Evolutionary conservation across 2,113 vertebrate genomes (phyloP).

Genomic region (Copsychus sechellarum): DNA sequence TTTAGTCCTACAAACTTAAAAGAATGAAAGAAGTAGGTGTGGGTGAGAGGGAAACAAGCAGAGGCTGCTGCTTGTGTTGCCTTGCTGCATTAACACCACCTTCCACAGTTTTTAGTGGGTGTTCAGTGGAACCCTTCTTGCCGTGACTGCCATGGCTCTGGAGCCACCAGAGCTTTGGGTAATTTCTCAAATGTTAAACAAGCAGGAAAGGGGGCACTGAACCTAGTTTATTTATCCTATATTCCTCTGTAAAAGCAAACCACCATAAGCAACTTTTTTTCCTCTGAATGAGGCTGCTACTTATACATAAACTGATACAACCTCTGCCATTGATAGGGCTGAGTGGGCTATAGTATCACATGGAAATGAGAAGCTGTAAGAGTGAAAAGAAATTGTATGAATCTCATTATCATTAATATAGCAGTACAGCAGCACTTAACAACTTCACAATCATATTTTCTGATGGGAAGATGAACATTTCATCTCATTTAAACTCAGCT

Average conservation of each 20-base stretch:
- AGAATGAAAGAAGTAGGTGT: neutral
- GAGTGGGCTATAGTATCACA: neutral
- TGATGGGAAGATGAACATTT: neutral
- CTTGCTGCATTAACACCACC: neutral
- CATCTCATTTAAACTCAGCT: neutral
- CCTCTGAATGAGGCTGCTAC: neutral
- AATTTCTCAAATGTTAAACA: neutral
- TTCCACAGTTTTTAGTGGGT: neutral
- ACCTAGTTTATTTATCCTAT: neutral
- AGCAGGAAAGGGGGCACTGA: neutral
- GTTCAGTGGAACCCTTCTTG: neutral
- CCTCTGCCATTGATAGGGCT: neutral
- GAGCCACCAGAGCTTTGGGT: neutral
- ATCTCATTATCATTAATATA: conserved; percentile 42
- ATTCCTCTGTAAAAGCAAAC: neutral
- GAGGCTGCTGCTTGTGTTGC: neutral
- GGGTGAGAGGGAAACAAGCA: neutral
- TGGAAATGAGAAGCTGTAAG: conserved; percentile 5
- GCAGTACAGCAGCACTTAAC: neutral
- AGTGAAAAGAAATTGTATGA: conserved; percentile 26
- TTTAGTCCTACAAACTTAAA: neutral
- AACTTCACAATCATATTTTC: neutral
- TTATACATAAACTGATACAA: neutral
- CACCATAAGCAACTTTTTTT: neutral
- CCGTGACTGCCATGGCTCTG: neutral